A percentile compares a stretch with the other conserved stretches of the same genome.
Evolutionary conservation across 2,113 vertebrate species (phyloP).

Genomic region (Hypocryptadius cinnamomeus): DNA sequence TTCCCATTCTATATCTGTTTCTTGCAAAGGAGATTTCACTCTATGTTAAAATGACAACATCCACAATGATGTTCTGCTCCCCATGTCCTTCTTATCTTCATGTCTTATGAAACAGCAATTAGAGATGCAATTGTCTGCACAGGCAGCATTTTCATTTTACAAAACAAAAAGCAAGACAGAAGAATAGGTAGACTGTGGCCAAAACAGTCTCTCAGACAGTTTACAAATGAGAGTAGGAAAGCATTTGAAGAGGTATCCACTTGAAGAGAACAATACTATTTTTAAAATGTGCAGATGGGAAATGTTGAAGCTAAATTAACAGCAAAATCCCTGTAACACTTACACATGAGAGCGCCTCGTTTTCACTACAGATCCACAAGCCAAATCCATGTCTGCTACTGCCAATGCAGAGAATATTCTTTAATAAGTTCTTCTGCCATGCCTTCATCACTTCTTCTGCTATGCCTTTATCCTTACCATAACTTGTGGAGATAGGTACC

Average conservation of each 20-base stretch:
- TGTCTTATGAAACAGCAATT: neutral
- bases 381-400: neutral
- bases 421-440: neutral
- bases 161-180: neutral
- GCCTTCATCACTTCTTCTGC: neutral
- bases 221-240: neutral
- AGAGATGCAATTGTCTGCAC: neutral
- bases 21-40: neutral
- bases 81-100: neutral
- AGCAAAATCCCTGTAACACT: neutral
- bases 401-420: neutral
- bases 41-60: neutral
- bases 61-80: neutral
- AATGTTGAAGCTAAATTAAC: neutral
- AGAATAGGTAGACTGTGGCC: neutral
- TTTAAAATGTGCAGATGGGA: neutral
- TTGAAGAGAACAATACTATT: neutral
- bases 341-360: accelerated
- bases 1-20: neutral
- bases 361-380: neutral
- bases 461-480: neutral
- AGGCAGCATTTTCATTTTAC: neutral
- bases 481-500: neutral
- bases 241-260: neutral
- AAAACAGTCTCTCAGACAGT: neutral